Evolutionary conservation across 2,113 vertebrate species (phyloP), one percentile per base, ranked within the genome.

Genomic region (Picathartes gymnocephalus): DNA sequence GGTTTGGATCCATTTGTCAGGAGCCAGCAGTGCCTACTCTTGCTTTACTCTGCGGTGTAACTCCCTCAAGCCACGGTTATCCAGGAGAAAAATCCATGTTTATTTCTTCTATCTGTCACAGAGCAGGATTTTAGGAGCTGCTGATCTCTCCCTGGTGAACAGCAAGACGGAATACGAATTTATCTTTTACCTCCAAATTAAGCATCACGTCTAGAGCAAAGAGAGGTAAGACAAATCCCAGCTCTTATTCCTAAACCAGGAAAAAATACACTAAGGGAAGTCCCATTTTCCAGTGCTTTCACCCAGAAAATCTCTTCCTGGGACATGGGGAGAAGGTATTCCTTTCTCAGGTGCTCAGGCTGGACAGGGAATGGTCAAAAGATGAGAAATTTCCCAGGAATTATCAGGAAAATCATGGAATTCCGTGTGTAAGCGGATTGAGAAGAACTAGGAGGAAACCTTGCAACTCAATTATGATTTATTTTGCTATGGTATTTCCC

Each of bases 21-120:
- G 4, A 1, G 5, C 22, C 25, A 11, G 69, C 37, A 37, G 37
- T 11, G 2, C 1, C 4, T 18, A 0, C 65, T 21, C 33, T 4
- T 15, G 39, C 20, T 42, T 44, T 47, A 57, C 57, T 76, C 83
- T 58, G 76, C 19, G 48, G 54, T 78, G 64, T 44, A 47, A 23
- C 15, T 48, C 71, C 23, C 14, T 58, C 94, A 89, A 37, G 60
- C 4, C 5, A 15, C 50, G 78, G 81, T 66, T 48, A 47, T 57
- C 78, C 42, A 57, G 39, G 54, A 60, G 35, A 33, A 83, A 66
- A 86, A 81, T 91, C 84, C 23, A 74, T 78, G 35, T 28, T 77
- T 37, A 5, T 73, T 81, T 57, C 58, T 87, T 72, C 31, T 33
- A 0, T 23, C 30, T 91, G 47, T 58, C 6, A 0, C 2, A 24